Conservation (phyloP, 2,113 vertebrate species). For the Chlamydotis undulata region DNA sequence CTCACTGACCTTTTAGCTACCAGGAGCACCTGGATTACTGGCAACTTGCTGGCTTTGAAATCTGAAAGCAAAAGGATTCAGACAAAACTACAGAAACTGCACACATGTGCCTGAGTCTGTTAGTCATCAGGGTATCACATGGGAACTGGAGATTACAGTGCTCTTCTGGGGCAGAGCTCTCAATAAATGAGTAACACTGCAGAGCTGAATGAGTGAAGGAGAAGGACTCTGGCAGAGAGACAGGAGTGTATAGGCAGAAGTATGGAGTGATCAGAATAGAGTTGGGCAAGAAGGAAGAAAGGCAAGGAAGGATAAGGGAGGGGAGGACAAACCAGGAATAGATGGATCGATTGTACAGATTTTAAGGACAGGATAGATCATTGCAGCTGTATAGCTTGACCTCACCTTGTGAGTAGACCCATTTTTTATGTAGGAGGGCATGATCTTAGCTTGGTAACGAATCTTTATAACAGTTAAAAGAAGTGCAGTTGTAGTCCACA, state of each 20-base stretch:
- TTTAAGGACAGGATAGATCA: neutral
- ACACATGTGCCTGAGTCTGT: neutral
- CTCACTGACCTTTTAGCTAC: neutral
- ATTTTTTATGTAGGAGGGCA: neutral
- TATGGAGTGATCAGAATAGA: neutral
- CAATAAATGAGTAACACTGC: neutral
- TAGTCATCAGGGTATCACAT: neutral
- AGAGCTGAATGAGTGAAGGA: neutral
- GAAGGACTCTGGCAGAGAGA: neutral
- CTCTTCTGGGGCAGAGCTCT: neutral
- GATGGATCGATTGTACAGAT: neutral
- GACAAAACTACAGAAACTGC: neutral
- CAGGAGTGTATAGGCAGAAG: accelerated
- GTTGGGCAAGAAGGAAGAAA: neutral
- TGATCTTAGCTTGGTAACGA: neutral
- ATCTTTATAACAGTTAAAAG: neutral
- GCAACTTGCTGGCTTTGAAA: slow-evolving; percentile 7
- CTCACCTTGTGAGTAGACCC: neutral
- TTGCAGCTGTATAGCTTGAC: neutral
- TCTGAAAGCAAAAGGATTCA: slow-evolving; percentile 1
- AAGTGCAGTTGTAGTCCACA: neutral
- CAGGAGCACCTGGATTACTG: slow-evolving; percentile 5
- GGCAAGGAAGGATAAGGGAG: neutral
- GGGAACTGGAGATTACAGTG: neutral
- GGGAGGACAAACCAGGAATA: neutral